Evolutionary conservation across 2,113 vertebrate species (phyloP), one percentile per base, ranked within the genome.

Genomic region (Colaptes auratus): DNA sequence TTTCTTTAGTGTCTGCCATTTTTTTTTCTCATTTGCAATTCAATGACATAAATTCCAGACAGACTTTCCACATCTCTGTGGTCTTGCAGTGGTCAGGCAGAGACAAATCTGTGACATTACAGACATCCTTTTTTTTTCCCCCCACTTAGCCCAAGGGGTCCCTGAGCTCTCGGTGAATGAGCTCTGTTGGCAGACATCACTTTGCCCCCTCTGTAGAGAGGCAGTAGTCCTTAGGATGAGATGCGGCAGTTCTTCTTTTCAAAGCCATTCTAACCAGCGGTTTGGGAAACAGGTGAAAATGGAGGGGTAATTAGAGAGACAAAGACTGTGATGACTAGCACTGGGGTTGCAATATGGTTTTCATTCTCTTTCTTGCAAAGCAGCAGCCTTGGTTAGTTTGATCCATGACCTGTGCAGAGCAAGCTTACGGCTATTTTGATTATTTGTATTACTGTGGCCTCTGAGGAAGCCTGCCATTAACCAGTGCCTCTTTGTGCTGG

Each of bases 1-100:
- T 46, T 70, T 23, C 5, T 39, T 42, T 14, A 82, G 46, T 50
- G 83, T 92, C 83, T 89, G 66, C 50, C 4, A 3, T 87, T 87
- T 76, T 91, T 74, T 86, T 88, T 76, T 88, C 74, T 82, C n/a
- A 58, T 67, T 91, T 77, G 20, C 7, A 10, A 82, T 92, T 91
- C 95, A 72, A 60, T 55, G 39, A n/a, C 56, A 81, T 75, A 89
- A 82, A 73, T 58, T 61, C 58, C 79, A 48, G 44, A 46, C 71
- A 86, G 59, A 65, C 14, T 94, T 94, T 58, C 25, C 14, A 46
- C 28, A 16, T 60, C 46, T 30, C 30, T 76, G 1, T 77, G 33
- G 66, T 65, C 59, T 81, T 53, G 25, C 10, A 7, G 42, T 71
- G 31, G 63, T 86, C 23, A 52, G 65, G 59, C 65, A 89, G 39